Conservation (phyloP, 2,888 invertebrate species). For the Protonemura montana region DNA sequence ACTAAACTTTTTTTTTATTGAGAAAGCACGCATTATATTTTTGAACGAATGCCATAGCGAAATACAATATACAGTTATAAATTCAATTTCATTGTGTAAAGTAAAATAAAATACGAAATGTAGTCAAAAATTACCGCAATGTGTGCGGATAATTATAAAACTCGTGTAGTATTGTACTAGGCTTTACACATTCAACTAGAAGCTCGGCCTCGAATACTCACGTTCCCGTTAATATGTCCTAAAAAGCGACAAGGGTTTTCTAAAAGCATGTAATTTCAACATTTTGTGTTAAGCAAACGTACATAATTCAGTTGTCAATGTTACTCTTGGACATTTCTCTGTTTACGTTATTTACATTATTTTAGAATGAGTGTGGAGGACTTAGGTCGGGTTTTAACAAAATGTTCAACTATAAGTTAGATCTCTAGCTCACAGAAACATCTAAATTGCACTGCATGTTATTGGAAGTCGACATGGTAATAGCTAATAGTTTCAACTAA, state of each 20-base stretch:
- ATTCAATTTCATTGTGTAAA: neutral
- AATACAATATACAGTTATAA: neutral
- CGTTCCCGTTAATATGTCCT: neutral
- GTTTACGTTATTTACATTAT: neutral
- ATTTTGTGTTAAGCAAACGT: neutral
- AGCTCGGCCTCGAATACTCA: neutral
- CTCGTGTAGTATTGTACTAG: neutral
- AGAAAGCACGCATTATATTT: neutral
- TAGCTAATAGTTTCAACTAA: no score
- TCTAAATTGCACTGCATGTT: no score
- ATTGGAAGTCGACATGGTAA: no score
- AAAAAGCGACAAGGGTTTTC: neutral
- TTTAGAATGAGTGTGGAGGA: no score
- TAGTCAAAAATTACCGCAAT: neutral
- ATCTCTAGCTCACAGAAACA: no score
- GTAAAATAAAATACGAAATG: neutral
- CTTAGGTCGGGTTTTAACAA: no score
- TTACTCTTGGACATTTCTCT: neutral
- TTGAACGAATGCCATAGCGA: neutral
- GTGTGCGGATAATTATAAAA: neutral
- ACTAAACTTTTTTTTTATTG: neutral
- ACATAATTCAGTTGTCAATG: neutral
- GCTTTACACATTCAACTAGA: neutral
- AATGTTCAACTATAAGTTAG: no score
- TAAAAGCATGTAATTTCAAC: neutral